Percentiles rank a stretch among this genome's conserved stretches.
Conservation (phyloP, 2,113 vertebrate genomes). For the Mugil cephalus region DNA sequence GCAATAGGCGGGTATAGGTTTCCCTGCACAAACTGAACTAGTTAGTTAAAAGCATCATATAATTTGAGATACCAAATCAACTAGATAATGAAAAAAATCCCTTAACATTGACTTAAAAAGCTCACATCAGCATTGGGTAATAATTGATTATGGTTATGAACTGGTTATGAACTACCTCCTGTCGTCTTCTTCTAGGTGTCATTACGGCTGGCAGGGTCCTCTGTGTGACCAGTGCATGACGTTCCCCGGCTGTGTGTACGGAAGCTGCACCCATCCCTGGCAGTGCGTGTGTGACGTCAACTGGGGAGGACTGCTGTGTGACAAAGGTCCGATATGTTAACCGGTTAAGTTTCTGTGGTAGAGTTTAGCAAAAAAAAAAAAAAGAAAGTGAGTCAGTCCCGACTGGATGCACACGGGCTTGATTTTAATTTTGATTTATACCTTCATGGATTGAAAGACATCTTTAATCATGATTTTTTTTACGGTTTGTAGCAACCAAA, state of each 20-base stretch:
- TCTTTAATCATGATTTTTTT: not conserved
- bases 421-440: too few relatives aligned
- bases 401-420: not conserved
- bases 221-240: constrained; percentile 85
- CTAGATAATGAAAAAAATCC: too few relatives aligned
- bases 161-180: not conserved
- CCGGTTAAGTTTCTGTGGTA: not conserved
- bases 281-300: constrained; percentile 88
- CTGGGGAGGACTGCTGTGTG: constrained; percentile 89
- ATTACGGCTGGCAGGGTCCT: constrained; percentile 86
- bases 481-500: not conserved
- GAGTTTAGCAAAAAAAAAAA: constrained; percentile 10
- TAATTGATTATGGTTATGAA: too few relatives aligned
- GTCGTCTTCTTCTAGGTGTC: constrained; percentile 79
- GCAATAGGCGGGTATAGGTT: not conserved
- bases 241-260: constrained; percentile 86
- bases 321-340: constrained; percentile 83
- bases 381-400: too few relatives aligned
- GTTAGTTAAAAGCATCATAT: constrained; percentile 5
- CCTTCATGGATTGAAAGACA: not conserved
- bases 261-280: constrained; percentile 86
- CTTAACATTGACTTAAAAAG: too few relatives aligned
- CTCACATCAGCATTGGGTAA: too few relatives aligned
- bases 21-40: too few relatives aligned
- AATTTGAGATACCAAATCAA: too few relatives aligned